Conservation (phyloP, 2,888 invertebrate genomes). For the Adela reaumurella region DNA sequence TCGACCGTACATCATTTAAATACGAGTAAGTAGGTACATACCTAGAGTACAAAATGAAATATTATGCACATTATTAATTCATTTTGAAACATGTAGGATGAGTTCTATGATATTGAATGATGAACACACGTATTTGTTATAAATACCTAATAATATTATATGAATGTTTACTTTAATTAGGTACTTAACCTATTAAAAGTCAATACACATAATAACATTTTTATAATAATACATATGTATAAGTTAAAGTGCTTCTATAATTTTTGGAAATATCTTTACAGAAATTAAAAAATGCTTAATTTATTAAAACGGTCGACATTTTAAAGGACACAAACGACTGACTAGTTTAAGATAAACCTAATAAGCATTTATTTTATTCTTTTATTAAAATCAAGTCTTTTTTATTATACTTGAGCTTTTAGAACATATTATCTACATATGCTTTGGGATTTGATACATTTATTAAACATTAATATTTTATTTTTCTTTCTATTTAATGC, state of each 20-base stretch:
- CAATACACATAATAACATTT: background rate
- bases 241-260: conserved; percentile 26
- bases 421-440: conserved; percentile 44
- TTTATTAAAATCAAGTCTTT: conserved; percentile 43
- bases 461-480: conserved; percentile 27
- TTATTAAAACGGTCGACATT: too few relatives aligned
- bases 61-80: too few relatives aligned
- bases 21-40: too few relatives aligned
- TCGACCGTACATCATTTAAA: too few relatives aligned
- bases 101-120: conserved; percentile 9
- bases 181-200: conserved; percentile 21
- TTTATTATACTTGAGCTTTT: conserved; percentile 50
- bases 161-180: conserved; percentile 18
- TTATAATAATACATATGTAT: conserved; percentile 1
- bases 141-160: conserved; percentile 12
- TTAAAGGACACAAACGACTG: conserved; percentile 12
- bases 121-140: conserved; percentile 27
- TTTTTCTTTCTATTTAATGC: conserved; percentile 47
- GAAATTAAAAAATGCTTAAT: too few relatives aligned
- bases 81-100: too few relatives aligned
- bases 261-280: conserved; percentile 7
- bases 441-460: conserved; percentile 14
- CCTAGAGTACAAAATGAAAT: too few relatives aligned
- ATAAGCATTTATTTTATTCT: conserved; percentile 9
- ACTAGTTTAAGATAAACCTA: conserved; percentile 20